Base-by-base conservation (phyloP, 2,797 vertebrate genomes). In the Anomalospiza imberbis region DNA sequence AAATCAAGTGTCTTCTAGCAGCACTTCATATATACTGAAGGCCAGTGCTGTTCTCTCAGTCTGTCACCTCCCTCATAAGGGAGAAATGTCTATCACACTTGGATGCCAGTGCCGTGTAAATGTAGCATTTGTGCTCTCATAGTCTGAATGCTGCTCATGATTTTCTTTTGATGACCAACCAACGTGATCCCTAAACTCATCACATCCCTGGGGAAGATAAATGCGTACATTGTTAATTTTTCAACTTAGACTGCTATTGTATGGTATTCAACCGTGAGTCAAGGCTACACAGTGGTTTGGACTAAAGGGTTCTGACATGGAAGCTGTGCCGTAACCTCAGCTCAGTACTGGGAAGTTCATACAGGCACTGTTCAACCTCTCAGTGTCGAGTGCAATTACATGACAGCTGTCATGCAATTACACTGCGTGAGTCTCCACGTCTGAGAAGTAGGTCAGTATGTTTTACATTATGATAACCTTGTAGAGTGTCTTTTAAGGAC, bases 101-200 rank as follows among this genome's bases (percentile, higher is more conserved):
- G 99, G 97, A 99, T 98, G 36, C 99, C 99, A 17, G 99, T 99
- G 87, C 99, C 99, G 28, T 99, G 99, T 95, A 99, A 98, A 93
- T 99, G 99, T 93, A 99, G 97, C 99, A 99, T 99, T 98, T 99
- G 99, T 95, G 99, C 99, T 98, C 99, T 99, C 98, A 99, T 99
- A 98, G 99, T 99, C 98, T 99, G 99, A 99, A 99, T 99, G 99
- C 99, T 99, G 98, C 99, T 99, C 99, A 99, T 99, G 97, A 99
- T 99, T 98, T 99, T 99, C 98, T 99, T 99, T 97, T 99, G 99
- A 98, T 99, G 99, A 95, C 99, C 99, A 96, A 99, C 99, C 97
- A 99, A 98, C 80, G 99, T 98, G 98, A 99, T 99, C 92, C 99
- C 99, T 98, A 99, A 98, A 98, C 99, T 99, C 99, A 99, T 99